Evolutionary conservation across 2,888 invertebrate species (phyloP).

Genomic region (Sarcophaga carnaria): DNA sequence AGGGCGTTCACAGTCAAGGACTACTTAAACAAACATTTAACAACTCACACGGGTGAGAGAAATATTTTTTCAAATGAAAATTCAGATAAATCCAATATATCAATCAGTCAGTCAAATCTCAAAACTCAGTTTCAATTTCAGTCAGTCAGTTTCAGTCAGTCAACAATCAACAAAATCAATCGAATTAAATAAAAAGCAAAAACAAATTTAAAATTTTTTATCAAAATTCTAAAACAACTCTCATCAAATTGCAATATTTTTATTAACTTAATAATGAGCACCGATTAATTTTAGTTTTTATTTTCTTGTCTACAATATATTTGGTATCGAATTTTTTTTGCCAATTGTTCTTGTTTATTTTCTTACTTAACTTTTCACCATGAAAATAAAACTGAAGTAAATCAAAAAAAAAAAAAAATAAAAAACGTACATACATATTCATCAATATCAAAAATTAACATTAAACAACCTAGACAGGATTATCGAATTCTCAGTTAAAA

Average conservation of each 20-base stretch:
- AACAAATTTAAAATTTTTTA: conserved; percentile 47
- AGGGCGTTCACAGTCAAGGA: conserved; percentile 82
- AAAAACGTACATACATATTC: conserved; percentile 25
- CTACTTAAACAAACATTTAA: conserved; percentile 82
- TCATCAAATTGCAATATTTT: conserved; percentile 69
- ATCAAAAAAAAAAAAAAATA: conserved; percentile 3
- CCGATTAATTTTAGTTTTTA: conserved; percentile 49
- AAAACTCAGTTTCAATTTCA: conserved; percentile 66
- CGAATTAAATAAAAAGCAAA: conserved; percentile 67
- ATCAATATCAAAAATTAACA: conserved; percentile 39
- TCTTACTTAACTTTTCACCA: conserved; percentile 42
- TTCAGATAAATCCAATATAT: conserved; percentile 65
- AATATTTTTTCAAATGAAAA: conserved; percentile 78
- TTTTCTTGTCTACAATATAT: conserved; percentile 23
- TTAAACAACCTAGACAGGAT: conserved; percentile 19
- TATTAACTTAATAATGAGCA: conserved; percentile 60
- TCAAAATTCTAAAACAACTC: conserved; percentile 71
- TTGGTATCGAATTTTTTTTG: conserved; percentile 40
- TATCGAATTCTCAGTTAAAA: conserved; percentile 27
- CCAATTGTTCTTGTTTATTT: conserved; percentile 53
- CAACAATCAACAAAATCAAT: conserved; percentile 64
- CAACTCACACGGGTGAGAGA: conserved; percentile 82
- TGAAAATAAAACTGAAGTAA: conserved; percentile 37
- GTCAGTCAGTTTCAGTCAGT: conserved; percentile 65
- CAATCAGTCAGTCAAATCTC: conserved; percentile 64